Evolutionary conservation across 2,797 vertebrate genomes (phyloP), one percentile per base, ranked within the genome.

Genomic region (Schizopygopsis malacanthus): DNA sequence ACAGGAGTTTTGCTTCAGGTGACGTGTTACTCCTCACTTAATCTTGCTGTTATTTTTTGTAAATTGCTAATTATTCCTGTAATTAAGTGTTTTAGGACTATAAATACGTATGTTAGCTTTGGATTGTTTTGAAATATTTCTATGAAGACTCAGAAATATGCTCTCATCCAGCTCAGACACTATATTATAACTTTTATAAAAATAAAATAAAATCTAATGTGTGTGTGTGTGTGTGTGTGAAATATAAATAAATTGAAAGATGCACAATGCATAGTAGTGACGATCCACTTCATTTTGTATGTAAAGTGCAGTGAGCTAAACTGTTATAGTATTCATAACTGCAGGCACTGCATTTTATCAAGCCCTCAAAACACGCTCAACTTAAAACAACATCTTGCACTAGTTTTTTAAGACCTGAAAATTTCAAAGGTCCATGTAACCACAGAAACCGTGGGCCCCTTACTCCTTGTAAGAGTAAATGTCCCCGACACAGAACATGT

Each of bases 1-100:
- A 81, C 91, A 91, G 85, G 85, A 85, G 84, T 85, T 83, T 89
- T 87, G 87, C 54, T 91, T 91, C 86, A 89, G 87, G 84, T 88
- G 56, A 78, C 15, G 69, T 86, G 37, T 87, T 81, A 84, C 28
- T 76, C n/a, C 28, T 76, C 15, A 69, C 41, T 78, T 73, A 71
- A 41, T 50, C 82, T 18, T 41, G 28, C 43, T 50, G 43, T 22
- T 65, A 9, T 47, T 56, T 47, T 47, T 56, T 59, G 10, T 1
- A 39, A 39, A 50, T 37, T 54, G 20, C 50, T 72, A 63, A 20
- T 61, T 16, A 39, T 11, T 61, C 65, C 3, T 47, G 73, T 82
- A 45, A 65, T 52, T 9, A 13, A 25, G 39, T 72, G n/a, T 1
- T 2, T 15, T 4, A 47, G 37, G 33, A 4, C 12, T 56, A 12